Evolutionary conservation across 2,888 invertebrate genomes (phyloP), one percentile per base, ranked within the genome.

Genomic region (Hipparchia sbordonii): DNA sequence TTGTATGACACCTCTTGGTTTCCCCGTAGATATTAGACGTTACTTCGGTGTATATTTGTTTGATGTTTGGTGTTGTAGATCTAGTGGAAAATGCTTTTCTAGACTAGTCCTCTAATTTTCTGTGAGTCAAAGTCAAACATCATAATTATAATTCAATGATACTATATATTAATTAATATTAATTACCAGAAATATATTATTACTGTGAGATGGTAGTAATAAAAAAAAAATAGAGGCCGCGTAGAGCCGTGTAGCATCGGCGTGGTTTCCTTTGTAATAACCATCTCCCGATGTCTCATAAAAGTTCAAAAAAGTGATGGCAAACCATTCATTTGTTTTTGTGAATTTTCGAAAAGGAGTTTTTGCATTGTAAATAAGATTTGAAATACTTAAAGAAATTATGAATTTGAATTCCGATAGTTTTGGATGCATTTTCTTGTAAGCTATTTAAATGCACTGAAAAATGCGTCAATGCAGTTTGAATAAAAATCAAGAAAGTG

Each of bases 41-140:
- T 74, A 76, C 74, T 76, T 79, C 81, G 12, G 82, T 82, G 78
- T 79, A 76, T 82, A 85, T 90, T 92, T 86, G 86, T 92, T 92
- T 92, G 88, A 89, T 91, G 92, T 92, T 93, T 89, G 92, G 81
- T 93, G 92, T 93, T 85, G 81, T 91, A 89, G 89, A 87, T 71
- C 83, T 92, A 92, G 91, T 81, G 82, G 83, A 84, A 91, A 92
- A 91, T 92, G 92, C 91, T 92, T 93, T 91, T 89, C 88, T 91
- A 92, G 90, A 87, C 78, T 80, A 83, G 82, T 79, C 81, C 75
- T 78, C 77, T 80, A 77, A 80, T 77, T 80, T 81, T 79, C 79
- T 76, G 82, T 77, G 79, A 79, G 81, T 6, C 48, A 6, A 52
- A 52, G 10, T 12, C 13, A 56, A 56, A 13, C 13, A 7, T 56